phyloP scores from a whole-genome alignment of 2,888 invertebrate genomes.

The Drosophila stalkeri region DNA sequence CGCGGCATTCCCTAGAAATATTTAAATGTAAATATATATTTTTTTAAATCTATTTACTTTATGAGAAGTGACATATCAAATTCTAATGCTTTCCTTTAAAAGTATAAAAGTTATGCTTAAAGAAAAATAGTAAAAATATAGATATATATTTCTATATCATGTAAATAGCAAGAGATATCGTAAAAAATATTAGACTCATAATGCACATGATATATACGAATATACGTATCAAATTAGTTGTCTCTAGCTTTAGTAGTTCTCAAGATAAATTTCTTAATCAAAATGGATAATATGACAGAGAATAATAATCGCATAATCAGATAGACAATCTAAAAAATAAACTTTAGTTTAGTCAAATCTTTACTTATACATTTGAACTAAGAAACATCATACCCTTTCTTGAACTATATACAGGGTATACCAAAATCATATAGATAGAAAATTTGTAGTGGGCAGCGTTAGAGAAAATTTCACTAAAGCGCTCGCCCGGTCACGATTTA shows the following conservation, averaged over 20 bases:
- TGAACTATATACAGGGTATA: not conserved
- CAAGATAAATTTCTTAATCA: not conserved
- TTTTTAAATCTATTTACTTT: too few relatives aligned
- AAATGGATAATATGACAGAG: too few relatives aligned
- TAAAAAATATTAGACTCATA: not conserved
- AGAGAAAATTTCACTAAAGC: conserved; percentile 67
- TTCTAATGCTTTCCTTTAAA: not conserved
- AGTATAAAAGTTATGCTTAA: not conserved
- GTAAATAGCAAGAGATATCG: not conserved
- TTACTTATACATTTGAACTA: not conserved
- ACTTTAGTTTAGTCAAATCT: not conserved
- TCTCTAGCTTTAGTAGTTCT: not conserved
- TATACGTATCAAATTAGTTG: not conserved
- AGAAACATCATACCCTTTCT: not conserved
- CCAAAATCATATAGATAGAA: conserved; percentile 5
- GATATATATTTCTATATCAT: not conserved
- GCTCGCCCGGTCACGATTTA: conserved; percentile 71
- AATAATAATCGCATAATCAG: too few relatives aligned
- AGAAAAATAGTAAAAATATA: not conserved
- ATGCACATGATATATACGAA: not conserved
- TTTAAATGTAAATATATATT: too few relatives aligned
- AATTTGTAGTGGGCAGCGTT: conserved; percentile 43
- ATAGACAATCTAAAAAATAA: not conserved
- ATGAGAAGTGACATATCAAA: too few relatives aligned
- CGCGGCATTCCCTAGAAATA: too few relatives aligned